phyloP scores from a whole-genome alignment of 2,888 invertebrate species.

The Orthosia cruda region DNA sequence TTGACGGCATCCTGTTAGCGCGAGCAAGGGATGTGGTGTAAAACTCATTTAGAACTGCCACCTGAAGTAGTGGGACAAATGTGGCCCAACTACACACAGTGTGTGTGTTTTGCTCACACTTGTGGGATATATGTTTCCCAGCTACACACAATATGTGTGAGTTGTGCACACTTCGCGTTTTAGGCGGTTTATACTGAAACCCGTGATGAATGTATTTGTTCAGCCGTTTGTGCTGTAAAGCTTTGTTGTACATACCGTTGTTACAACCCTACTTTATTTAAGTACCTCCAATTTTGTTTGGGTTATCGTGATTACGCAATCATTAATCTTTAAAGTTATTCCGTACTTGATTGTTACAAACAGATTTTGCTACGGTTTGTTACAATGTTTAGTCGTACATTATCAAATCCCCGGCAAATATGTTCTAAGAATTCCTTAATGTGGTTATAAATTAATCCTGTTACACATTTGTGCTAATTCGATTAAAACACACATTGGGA shows the following conservation, averaged over 20 bases:
- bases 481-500: constrained; percentile 22
- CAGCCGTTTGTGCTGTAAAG: constrained; percentile 40
- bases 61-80: constrained; percentile 67
- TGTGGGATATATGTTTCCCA: constrained; percentile 59
- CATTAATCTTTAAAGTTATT: constrained; percentile 27
- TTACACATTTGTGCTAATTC: constrained; percentile 22
- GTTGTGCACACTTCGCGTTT: constrained; percentile 42
- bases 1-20: constrained; percentile 19
- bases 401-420: constrained; percentile 3
- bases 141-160: constrained; percentile 25
- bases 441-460: constrained; percentile 19
- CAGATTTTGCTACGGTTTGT: neutral
- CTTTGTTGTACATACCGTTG: constrained; percentile 37
- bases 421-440: neutral
- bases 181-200: constrained; percentile 45
- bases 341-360: constrained; percentile 2
- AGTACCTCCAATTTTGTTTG: constrained; percentile 33
- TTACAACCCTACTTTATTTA: constrained; percentile 43
- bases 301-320: constrained; percentile 29
- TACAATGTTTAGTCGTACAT: neutral
- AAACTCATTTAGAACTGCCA: constrained; percentile 71
- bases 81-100: constrained; percentile 39
- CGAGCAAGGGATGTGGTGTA: constrained; percentile 34
- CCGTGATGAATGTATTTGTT: constrained; percentile 54
- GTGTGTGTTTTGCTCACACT: constrained; percentile 29